Base-by-base conservation (phyloP, 2,797 vertebrate species). In the Tragelaphus eurycerus region DNA sequence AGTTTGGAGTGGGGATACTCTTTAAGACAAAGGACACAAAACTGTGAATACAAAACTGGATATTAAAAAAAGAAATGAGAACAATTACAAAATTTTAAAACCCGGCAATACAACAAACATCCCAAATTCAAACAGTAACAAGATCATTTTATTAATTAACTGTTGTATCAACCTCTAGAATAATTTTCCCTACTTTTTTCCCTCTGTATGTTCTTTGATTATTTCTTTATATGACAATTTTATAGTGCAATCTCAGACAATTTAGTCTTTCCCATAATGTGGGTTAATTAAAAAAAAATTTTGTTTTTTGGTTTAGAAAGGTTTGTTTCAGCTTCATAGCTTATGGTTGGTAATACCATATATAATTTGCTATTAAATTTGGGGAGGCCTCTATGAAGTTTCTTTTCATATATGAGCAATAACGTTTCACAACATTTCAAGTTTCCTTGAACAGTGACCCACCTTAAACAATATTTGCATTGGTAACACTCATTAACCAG, bases 361-460 rank as follows among this genome's bases (percentile, higher is more conserved):
- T 93, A 97, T 95, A 82, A n/a, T 57, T 93, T 93, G 25, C 38
- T 84, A 71, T 96, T 52, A 83, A 78, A 82, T 90, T 90, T 86
- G 43, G 34, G 52, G 88, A 97, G 95, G 27, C 14, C 19, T 96
- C 48, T 64, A 1, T 87, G 71, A 86, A 57, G 17, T 86, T 88
- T 93, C 52, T 96, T 91, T 86, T 29, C 67, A 74, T 60, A 50
- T 74, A 59, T 57, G 34, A 92, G 34, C 86, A 89, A 14, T 81
- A 81, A 85, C 21, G 79, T 84, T 92, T 97, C 29, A 88, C 4
- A 29, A 57, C 3, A 38, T 76, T 82, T 79, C 46, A 82, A 23
- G 25, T 93, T 92, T 88, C 29, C 85, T 96, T 88, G 52, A 82
- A 82, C 9, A 76, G n/a, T 78, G n/a, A 64, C 19, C 29, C 21